Evolutionary conservation across 2,888 invertebrate genomes (phyloP).

Genomic region (Heliconius ethilla): DNA sequence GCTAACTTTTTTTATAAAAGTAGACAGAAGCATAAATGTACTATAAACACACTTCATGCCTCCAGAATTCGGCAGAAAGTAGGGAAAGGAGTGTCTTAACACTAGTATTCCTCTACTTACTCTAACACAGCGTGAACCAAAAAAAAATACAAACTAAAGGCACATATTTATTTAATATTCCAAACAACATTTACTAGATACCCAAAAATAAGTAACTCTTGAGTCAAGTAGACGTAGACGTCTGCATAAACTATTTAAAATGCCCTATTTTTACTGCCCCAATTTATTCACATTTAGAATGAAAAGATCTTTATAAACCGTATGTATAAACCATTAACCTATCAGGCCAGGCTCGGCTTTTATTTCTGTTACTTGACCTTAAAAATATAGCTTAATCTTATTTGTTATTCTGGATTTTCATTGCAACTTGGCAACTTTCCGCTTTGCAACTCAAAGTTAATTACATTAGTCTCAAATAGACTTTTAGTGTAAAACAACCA

Average conservation of each 20-base stretch:
- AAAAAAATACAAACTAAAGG: too few species aligned
- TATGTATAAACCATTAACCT: constrained; percentile 43
- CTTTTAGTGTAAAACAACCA: neutral
- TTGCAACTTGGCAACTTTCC: constrained; percentile 25
- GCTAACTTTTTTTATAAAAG: too few species aligned
- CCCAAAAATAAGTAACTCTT: constrained; percentile 7
- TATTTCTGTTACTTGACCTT: constrained; percentile 46
- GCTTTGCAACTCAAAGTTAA: constrained; percentile 11
- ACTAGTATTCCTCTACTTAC: too few species aligned
- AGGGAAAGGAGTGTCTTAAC: too few species aligned
- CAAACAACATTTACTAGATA: neutral
- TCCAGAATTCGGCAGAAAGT: too few species aligned
- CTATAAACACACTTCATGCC: too few species aligned
- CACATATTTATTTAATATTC: too few species aligned
- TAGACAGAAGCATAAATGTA: too few species aligned
- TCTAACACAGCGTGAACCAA: too few species aligned
- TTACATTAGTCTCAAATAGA: constrained; percentile 8
- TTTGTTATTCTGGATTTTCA: constrained; percentile 43
- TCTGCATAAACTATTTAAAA: constrained; percentile 44
- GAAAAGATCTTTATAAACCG: constrained; percentile 40
- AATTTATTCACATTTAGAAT: constrained; percentile 57
- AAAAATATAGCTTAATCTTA: constrained; percentile 38
- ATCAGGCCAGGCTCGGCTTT: constrained; percentile 38
- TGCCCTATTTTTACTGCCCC: constrained; percentile 59
- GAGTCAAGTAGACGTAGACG: constrained; percentile 27